Percentiles rank a stretch among this genome's conserved stretches.
These are phyloP conservation scores for Willowsia nigromaculata DNA, from an alignment of 2,888 invertebrate species.

Conservation along the genomic window DNA sequence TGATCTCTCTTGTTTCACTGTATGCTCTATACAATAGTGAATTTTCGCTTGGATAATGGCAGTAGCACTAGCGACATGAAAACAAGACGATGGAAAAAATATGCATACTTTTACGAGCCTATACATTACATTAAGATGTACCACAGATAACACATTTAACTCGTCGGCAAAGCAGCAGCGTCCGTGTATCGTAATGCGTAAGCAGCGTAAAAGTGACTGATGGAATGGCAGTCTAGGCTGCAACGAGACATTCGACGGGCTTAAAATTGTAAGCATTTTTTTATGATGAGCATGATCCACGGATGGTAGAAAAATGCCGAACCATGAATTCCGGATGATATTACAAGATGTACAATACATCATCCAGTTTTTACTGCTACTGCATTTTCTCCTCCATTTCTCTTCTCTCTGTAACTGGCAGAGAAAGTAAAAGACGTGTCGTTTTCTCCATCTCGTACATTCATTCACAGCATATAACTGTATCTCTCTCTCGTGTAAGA, in stretches of 20 bases:
- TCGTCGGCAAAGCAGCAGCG: neutral
- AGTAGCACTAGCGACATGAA: too few relatives aligned
- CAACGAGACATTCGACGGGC: neutral
- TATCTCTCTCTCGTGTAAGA: neutral
- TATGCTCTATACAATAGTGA: neutral
- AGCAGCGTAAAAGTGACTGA: neutral
- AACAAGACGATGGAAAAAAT: neutral
- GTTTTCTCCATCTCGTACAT: neutral
- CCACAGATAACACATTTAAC: neutral
- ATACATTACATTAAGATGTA: neutral
- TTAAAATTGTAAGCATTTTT: neutral
- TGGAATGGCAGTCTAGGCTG: neutral
- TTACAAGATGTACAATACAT: constrained; percentile 16
- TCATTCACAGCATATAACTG: neutral
- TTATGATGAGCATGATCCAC: neutral
- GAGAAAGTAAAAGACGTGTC: neutral
- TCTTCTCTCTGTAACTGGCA: neutral
- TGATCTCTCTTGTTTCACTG: neutral
- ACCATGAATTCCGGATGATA: constrained; percentile 20
- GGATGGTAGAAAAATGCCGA: constrained; percentile 14
- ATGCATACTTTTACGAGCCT: neutral
- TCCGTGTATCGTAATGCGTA: too few relatives aligned
- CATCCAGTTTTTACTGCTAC: neutral
- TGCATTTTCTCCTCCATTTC: neutral
- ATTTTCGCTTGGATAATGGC: neutral